These are phyloP conservation scores for Ecliptopera silaceata DNA, from an alignment of 2,888 invertebrate genomes.

Conservation along the genomic window DNA sequence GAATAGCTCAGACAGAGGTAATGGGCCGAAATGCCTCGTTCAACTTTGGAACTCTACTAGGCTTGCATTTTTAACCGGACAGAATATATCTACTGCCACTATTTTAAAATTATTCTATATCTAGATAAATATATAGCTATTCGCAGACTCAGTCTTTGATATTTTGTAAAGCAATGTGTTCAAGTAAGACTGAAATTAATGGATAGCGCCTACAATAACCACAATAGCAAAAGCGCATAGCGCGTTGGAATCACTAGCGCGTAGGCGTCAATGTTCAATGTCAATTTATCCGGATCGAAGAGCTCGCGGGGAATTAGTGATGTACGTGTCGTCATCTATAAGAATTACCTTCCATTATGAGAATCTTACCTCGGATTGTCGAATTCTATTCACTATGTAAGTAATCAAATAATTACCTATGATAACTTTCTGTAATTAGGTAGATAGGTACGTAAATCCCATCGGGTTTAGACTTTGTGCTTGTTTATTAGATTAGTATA, in stretches of 20 bases:
- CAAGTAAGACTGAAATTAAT: constrained; percentile 8
- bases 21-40: constrained; percentile 55
- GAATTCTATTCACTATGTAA: constrained; percentile 10
- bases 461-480: no score
- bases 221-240: constrained; percentile 29
- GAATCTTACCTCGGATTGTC: constrained; percentile 18
- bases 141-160: no score
- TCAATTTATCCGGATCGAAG: constrained; percentile 47
- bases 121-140: no score
- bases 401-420: not conserved
- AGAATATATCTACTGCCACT: no score
- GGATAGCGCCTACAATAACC: constrained; percentile 29
- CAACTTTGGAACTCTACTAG: constrained; percentile 35
- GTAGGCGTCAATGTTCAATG: constrained; percentile 33
- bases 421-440: no score
- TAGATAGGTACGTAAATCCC: no score
- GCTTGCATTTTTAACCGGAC: constrained; percentile 17
- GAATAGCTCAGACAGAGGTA: constrained; percentile 55
- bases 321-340: constrained; percentile 48
- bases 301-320: constrained; percentile 42
- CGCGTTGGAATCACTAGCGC: constrained; percentile 23
- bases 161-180: no score
- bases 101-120: no score
- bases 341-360: constrained; percentile 48
- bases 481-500: no score